phyloP scores from a whole-genome alignment of 1,140 invertebrate species.

The Diabrotica virgifera region DNA sequence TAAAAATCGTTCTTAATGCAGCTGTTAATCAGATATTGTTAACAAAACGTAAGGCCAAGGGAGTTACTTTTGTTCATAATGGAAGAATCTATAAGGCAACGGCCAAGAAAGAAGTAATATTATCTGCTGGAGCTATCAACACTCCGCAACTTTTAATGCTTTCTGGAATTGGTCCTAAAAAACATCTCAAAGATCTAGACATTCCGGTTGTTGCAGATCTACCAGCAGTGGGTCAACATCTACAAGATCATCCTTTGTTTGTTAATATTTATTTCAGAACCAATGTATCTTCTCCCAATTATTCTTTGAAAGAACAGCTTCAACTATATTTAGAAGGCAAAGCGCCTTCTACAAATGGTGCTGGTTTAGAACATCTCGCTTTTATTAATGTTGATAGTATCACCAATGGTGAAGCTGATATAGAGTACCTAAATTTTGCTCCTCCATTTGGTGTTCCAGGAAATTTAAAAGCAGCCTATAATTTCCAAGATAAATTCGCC shows the following conservation, averaged over 20 bases:
- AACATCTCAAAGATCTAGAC: slow-evolving; percentile 63
- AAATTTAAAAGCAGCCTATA: not conserved
- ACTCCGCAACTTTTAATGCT: slow-evolving; percentile 79
- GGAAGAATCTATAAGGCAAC: slow-evolving; percentile 48
- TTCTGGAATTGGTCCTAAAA: slow-evolving; percentile 76
- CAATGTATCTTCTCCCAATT: slow-evolving; percentile 7
- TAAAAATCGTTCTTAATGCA: slow-evolving; percentile 50
- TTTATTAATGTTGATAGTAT: slow-evolving; percentile 10
- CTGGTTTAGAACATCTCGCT: not conserved
- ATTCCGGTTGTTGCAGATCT: slow-evolving; percentile 66
- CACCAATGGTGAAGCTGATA: not conserved
- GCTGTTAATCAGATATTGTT: slow-evolving; percentile 66
- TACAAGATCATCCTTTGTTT: slow-evolving; percentile 75
- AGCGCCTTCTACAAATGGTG: slow-evolving; percentile 9
- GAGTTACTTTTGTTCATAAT: slow-evolving; percentile 65
- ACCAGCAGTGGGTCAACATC: slow-evolving; percentile 65
- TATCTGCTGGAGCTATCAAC: slow-evolving; percentile 72
- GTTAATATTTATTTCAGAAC: slow-evolving; percentile 42
- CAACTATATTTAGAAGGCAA: slow-evolving; percentile 20
- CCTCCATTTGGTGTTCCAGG: slow-evolving; percentile 6
- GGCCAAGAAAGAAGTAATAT: slow-evolving; percentile 67
- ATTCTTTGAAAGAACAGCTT: slow-evolving; percentile 12
- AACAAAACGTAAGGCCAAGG: slow-evolving; percentile 66
- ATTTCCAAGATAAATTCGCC: not conserved
- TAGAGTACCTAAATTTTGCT: not conserved